Evolutionary conservation across 1,140 invertebrate genomes (phyloP), one percentile per base, ranked within the genome.

Genomic region (Drosophila nigromelanica): DNA sequence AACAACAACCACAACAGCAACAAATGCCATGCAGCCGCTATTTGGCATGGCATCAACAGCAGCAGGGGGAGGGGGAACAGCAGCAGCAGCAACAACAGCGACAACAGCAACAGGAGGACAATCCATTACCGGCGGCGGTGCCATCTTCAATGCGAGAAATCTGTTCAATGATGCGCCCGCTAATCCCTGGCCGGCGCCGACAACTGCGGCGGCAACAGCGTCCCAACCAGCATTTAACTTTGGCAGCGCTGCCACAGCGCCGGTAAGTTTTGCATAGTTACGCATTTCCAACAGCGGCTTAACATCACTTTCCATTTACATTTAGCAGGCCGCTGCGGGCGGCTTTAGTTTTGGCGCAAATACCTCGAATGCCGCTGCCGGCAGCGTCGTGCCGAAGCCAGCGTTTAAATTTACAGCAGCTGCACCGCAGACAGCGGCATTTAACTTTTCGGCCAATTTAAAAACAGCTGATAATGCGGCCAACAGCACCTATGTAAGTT

Each of bases 181-280:
- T 18, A 18, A 18, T 18, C 18, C 18, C 2, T 1, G 18, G 1
- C 18, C 18, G 18, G 18, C 18, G 18, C 18, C 18, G n/a, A n/a
- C 45, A 7, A 33, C 66, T 14, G 47, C 48, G 10, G 45, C 24
- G 8, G n/a, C 48, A 33, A 7, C 48, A 33, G 27, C 48, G 30
- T 48, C 63, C 7, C 77, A 83, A 47, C 60, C 68, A 39, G 70
- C 74, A 80, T 89, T 89, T 73, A 78, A 78, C 24, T 89, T 89
- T 68, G 67, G 76, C 35, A 54, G 55, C 54, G 43, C 83, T 43
- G 43, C 63, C 14, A 7, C 68, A 14, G 37, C 55, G 27, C 39
- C 67, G 11, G 82, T 86, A 40, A 76, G 78, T 78, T 10, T 4
- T 30, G 2, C 6, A 15, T 21, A 48, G 35, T 18, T 5, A 11